Evolutionary conservation across 2,113 vertebrate species (phyloP), one percentile per base, ranked within the genome.

Genomic region (Parus major): DNA sequence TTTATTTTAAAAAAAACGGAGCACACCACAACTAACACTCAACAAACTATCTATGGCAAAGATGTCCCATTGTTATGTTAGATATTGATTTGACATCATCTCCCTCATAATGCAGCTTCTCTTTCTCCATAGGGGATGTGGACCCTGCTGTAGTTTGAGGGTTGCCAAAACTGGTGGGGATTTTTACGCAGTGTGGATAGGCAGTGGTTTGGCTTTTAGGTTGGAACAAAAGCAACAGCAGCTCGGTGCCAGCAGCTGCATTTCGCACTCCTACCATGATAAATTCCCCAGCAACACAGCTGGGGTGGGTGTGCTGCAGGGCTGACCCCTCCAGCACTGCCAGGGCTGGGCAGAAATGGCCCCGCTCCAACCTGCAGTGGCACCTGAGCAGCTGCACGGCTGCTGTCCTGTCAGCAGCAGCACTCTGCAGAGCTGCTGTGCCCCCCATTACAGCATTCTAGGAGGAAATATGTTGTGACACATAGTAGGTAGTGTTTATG

Each of bases 281-380:
- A 17, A 66, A 31, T 16, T n/a, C 31, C 80, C 35, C 39, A 47
- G 82, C 82, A 95, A 27, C 4, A 10, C 4, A 5, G 56, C 79
- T 72, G 60, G 64, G 65, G 61, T 1, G 33, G 53, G 20, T 15
- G 42, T 2, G 23, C 71, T n/a, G 12, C 41, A 5, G 64, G 66
- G 49, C 35, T 50, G 72, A 33, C 11, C 19, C 82, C 52, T 70
- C 4, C 2, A 27, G 70, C 1, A 1, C 56, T 39, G 66, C 39
- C 68, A 31, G 15, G 28, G 36, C 47, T 47, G 42, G 33, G 79
- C 61, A 35, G 27, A 9, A 47, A 24, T 8, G 52, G 70, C 56
- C 31, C 0, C 0, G 2, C 19, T 82, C 29, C 91, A 55, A 2
- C 25, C 39, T 1, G 18, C 19, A 6, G 36, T 15, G 41, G 41